phyloP scores from a whole-genome alignment of 2,113 vertebrate genomes.

The Pelobates fuscus region DNA sequence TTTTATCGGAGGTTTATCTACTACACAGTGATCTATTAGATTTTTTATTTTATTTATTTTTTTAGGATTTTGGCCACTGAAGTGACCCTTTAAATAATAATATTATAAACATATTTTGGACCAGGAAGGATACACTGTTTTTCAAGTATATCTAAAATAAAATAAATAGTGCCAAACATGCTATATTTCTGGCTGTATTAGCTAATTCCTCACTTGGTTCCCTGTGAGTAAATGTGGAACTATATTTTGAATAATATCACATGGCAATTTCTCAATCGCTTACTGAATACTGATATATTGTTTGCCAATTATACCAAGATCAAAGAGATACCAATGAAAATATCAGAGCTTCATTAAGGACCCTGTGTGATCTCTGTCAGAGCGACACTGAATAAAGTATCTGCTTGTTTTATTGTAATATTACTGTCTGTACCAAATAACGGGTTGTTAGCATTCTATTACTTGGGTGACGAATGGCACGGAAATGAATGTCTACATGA shows the following conservation, averaged over 20 bases:
- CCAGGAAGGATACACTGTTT: neutral
- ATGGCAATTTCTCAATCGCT: neutral
- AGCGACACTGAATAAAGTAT: neutral
- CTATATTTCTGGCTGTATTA: neutral
- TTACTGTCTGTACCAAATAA: neutral
- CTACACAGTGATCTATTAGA: too few relatives aligned
- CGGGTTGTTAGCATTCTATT: neutral
- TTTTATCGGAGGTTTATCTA: too few relatives aligned
- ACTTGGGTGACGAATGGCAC: neutral
- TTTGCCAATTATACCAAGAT: neutral
- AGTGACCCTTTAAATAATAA: too few relatives aligned
- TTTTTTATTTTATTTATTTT: too few relatives aligned
- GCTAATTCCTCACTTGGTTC: neutral
- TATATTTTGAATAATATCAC: neutral
- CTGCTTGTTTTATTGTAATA: neutral
- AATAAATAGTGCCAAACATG: too few relatives aligned
- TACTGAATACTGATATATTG: slow-evolving; percentile 20
- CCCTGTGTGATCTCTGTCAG: neutral
- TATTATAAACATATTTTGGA: neutral
- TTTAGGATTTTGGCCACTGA: too few relatives aligned
- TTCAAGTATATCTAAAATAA: too few relatives aligned
- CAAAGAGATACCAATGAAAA: neutral
- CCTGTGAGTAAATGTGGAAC: neutral
- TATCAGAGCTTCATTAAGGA: neutral
- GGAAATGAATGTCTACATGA: slow-evolving; percentile 28